Evolutionary conservation across 2,113 vertebrate genomes (phyloP).

Genomic region (Ptyas mucosa): DNA sequence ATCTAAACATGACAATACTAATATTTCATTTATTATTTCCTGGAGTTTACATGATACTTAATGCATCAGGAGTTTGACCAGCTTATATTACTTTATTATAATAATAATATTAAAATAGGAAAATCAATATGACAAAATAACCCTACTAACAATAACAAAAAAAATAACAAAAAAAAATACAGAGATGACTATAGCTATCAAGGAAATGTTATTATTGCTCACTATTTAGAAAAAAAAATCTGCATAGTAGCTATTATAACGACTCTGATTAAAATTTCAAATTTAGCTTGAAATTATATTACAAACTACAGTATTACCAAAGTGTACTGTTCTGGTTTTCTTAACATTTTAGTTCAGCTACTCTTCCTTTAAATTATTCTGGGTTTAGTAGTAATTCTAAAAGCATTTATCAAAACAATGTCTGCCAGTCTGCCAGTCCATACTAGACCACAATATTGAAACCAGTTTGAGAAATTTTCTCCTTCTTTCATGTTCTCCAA

Average conservation of each 20-base stretch:
- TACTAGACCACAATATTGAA: constrained; percentile 10
- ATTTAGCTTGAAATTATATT: background rate
- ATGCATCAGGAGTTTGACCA: background rate
- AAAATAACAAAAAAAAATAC: background rate
- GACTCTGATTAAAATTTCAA: background rate
- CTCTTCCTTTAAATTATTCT: background rate
- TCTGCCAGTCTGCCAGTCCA: constrained; percentile 34
- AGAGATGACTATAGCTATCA: background rate
- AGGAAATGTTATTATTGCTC: background rate
- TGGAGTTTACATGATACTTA: background rate
- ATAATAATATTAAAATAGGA: background rate
- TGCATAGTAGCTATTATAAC: background rate
- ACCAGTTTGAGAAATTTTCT: constrained; percentile 19
- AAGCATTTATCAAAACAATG: background rate
- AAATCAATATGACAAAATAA: background rate
- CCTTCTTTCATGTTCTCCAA: constrained; percentile 29
- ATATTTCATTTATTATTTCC: background rate
- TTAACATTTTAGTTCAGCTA: background rate
- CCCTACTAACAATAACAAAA: background rate
- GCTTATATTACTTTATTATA: background rate
- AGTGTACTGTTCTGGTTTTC: background rate
- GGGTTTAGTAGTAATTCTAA: constrained; percentile 17
- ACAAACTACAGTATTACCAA: background rate
- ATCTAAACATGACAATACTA: background rate
- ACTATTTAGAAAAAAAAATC: background rate